phyloP scores from a whole-genome alignment of 2,797 vertebrate genomes.

The Silurus aristotelis region DNA sequence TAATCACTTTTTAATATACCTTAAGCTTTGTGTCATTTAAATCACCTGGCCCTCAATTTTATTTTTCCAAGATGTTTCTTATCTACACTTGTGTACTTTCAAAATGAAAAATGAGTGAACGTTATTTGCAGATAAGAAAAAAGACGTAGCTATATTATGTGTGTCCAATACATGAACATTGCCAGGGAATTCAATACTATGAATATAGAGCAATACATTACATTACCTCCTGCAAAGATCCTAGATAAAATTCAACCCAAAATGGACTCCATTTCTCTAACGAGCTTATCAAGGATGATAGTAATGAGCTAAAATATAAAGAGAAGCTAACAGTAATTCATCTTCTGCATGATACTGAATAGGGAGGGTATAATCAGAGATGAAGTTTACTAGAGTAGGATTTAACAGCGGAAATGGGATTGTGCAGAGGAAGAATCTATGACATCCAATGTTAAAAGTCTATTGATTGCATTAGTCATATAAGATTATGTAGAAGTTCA shows the following conservation, averaged over 20 bases:
- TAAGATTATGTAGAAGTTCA: conserved; percentile 8
- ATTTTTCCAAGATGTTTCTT: neutral
- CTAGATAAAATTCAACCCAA: neutral
- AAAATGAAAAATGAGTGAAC: neutral
- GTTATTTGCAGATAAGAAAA: conserved; percentile 4
- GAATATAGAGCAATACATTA: neutral
- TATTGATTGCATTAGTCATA: conserved; percentile 22
- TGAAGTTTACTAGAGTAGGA: conserved; percentile 6
- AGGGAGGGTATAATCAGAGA: neutral
- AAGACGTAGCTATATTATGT: neutral
- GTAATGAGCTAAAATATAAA: neutral
- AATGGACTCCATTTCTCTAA: neutral
- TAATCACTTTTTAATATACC: neutral
- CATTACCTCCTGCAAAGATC: neutral
- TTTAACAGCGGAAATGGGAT: conserved; percentile 31
- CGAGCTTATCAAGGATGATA: neutral
- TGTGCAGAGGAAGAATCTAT: conserved; percentile 14
- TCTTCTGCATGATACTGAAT: conserved; percentile 2
- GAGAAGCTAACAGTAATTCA: neutral
- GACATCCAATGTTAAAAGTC: conserved; percentile 29
- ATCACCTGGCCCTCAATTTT: too few relatives aligned
- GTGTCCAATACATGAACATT: neutral
- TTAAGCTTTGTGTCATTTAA: neutral
- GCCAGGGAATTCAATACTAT: neutral
- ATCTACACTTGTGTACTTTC: neutral